Percentiles rank a stretch among this genome's conserved stretches.
phyloP scores from a whole-genome alignment of 1,140 invertebrate species.

The Lucilia cuprina region DNA sequence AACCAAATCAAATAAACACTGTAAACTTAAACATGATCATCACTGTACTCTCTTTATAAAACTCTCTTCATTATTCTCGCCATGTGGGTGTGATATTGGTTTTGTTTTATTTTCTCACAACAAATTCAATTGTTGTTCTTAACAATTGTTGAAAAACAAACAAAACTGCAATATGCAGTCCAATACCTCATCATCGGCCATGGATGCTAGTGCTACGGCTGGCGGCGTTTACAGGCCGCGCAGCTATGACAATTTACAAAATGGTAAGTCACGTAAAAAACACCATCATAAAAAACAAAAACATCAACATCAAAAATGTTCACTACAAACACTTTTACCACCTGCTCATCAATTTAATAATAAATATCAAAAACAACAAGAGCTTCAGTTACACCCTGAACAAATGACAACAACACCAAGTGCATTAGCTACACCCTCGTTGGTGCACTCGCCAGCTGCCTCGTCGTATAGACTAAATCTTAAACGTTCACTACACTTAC shows the following conservation, averaged over 20 bases:
- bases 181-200: slow-evolving; percentile 58
- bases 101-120: background rate
- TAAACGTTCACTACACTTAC: slow-evolving; percentile 57
- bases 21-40: no score
- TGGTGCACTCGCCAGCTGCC: slow-evolving; percentile 52
- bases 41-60: background rate
- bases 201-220: slow-evolving; percentile 43
- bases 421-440: slow-evolving; percentile 48
- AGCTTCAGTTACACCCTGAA: slow-evolving; percentile 44
- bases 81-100: background rate
- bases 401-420: slow-evolving; percentile 35
- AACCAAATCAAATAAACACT: background rate
- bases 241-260: slow-evolving; percentile 62
- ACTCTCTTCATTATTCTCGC: background rate
- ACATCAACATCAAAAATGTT: slow-evolving; percentile 56
- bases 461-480: slow-evolving; percentile 57
- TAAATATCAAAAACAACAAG: slow-evolving; percentile 42
- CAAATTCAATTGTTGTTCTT: background rate
- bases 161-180: slow-evolving; percentile 44
- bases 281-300: slow-evolving; percentile 55
- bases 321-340: slow-evolving; percentile 56
- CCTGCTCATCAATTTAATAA: slow-evolving; percentile 45
- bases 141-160: background rate
- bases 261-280: slow-evolving; percentile 57
- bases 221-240: slow-evolving; percentile 56